Conservation (phyloP, 2,797 vertebrate genomes). For the Crocodylus rhombifer region DNA sequence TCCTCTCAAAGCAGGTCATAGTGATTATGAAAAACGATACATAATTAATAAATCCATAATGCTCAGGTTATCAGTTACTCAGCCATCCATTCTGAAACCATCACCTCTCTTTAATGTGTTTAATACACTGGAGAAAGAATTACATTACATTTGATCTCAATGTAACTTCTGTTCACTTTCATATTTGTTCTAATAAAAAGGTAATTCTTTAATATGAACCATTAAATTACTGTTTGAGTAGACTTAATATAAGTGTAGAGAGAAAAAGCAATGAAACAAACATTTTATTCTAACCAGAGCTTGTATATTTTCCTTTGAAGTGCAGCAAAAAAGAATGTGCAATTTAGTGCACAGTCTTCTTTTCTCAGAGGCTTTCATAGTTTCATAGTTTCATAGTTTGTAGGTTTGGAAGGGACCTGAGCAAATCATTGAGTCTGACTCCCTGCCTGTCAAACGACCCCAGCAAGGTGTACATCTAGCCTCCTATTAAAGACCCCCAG, state of each 20-base stretch:
- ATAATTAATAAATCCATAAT: neutral
- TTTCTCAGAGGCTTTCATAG: neutral
- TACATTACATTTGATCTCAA: neutral
- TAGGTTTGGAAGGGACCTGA: too few relatives aligned
- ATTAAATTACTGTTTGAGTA: neutral
- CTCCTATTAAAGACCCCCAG: too few relatives aligned
- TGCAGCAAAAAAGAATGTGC: neutral
- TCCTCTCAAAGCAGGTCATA: neutral
- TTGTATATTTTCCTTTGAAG: conserved; percentile 29
- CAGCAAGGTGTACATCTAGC: too few relatives aligned
- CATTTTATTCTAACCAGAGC: conserved; percentile 29
- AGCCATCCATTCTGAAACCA: neutral
- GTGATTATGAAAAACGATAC: neutral
- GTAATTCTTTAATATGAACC: neutral
- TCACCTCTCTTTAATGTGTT: neutral
- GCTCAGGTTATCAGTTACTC: neutral
- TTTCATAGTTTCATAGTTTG: too few relatives aligned
- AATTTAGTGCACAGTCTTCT: neutral
- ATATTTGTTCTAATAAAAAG: neutral
- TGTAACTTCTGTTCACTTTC: neutral
- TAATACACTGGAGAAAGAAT: neutral
- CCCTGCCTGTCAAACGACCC: too few relatives aligned
- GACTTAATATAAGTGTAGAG: neutral
- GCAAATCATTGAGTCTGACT: too few relatives aligned
- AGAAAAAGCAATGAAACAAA: conserved; percentile 9